These are phyloP conservation scores for Trachelus troglodyta DNA, from an alignment of 2,888 invertebrate species.

Conservation along the genomic window DNA sequence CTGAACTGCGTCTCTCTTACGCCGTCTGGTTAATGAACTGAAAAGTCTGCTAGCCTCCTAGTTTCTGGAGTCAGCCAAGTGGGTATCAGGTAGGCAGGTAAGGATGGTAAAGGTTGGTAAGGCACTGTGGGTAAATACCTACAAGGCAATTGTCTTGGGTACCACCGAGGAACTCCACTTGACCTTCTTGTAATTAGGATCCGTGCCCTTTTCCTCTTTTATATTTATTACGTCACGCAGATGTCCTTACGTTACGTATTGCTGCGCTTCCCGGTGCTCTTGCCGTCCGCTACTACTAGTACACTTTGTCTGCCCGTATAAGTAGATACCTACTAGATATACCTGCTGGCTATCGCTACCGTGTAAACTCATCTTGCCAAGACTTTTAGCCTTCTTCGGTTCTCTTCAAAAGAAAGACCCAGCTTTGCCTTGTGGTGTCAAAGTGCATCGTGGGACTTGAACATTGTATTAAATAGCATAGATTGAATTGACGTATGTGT, in stretches of 20 bases:
- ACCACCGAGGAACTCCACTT: background rate
- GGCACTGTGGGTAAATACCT: background rate
- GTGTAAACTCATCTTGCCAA: background rate
- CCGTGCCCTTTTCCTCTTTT: slow-evolving; percentile 1
- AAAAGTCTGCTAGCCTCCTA: slow-evolving; percentile 13
- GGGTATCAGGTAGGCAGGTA: background rate
- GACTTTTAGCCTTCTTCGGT: background rate
- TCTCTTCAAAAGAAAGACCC: background rate
- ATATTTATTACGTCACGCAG: slow-evolving; percentile 4
- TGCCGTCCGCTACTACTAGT: background rate
- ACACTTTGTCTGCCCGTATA: background rate
- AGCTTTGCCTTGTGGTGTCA: too few species aligned
- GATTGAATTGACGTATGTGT: background rate
- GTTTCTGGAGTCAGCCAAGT: background rate
- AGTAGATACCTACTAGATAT: background rate
- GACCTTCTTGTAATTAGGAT: slow-evolving; percentile 4
- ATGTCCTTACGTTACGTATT: background rate
- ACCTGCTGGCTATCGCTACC: background rate
- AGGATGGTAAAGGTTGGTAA: background rate
- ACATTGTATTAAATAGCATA: background rate
- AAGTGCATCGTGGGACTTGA: background rate
- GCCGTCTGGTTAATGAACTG: slow-evolving; percentile 50
- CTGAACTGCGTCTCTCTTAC: slow-evolving; percentile 44
- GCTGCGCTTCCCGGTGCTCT: background rate
- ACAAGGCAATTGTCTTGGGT: background rate